Base-by-base conservation (phyloP, 2,888 invertebrate species). In the Nineta flava region DNA sequence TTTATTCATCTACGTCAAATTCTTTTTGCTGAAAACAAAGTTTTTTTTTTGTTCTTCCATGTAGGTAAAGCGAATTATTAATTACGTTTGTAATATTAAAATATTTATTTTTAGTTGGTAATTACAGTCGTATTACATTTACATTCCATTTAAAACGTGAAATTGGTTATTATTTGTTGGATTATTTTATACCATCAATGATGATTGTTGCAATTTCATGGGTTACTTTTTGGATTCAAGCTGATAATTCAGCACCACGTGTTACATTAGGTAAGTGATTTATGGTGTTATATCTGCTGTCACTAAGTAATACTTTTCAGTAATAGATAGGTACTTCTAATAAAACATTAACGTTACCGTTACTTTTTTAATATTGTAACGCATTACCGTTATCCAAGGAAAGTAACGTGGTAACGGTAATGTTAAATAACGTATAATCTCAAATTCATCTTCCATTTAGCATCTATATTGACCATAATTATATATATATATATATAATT, bases 201-300 rank as follows among this genome's bases (percentile, higher is more conserved):
- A 75, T 90, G 62, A 79, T 90, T 58, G 88, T 90, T 2, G 81
- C 82, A 6, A 85, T 86, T 59, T 88, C 88, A 0, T 90, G 88
- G 88, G 87, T 90, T 10, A 85, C 88, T 1, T 90, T 90, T 63
- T 90, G 88, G 88, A 65, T 90, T 51, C 88, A 88, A 64, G 84
- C 87, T 47, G 87, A 88, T 62, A 87, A 87, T 35, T 78, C 87
- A 12, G 83, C 88, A 1, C 88, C 88, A 10, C 74, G 88, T 58
- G 85, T 86, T 48, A 83, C 84, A 50, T 68, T 88, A 58, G 87
- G 87, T 81, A 69, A 63, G 59, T 26, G 9, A 17, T 35, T 35
- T 35, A 12, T 35, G 12, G 12, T 35, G 38, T 35, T 34, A 12
- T 12, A 12, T 34, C 12, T 34, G 12, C 34, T 12, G 9, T 9